Evolutionary conservation across 2,113 vertebrate species (phyloP), one percentile per base, ranked within the genome.

Genomic region (Barnardius zonarius): DNA sequence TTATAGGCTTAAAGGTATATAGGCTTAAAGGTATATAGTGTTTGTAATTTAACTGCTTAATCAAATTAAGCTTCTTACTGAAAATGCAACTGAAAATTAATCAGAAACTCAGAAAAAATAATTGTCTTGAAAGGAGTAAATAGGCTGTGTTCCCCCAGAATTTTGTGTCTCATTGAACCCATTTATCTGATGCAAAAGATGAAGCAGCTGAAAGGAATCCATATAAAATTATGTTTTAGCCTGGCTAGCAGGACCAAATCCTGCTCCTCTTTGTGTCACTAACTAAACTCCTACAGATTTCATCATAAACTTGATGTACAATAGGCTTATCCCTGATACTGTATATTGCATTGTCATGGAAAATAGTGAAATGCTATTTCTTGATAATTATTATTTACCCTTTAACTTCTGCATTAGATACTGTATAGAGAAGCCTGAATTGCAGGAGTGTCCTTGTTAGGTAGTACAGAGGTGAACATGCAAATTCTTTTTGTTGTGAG

Each of bases 381-480:
- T 64, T 59, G 27, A 19, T 81, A 39, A 61, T 75, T 69, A 11
- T 81, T 81, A 95, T 81, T 93, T 88, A 81, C 37, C 14, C 72
- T 83, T 76, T 80, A 55, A 85, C 41, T 73, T 70, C 39, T 61
- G 37, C 39, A 27, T 17, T 64, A 57, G 55, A 24, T 51, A 78
- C 73, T 55, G 35, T 35, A 41, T 52, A 43, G 33, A 44, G 46
- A 44, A 78, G 74, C 80, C 74, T 69, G 51, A 92, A 73, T 84
- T 83, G 23, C 81, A 64, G 78, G 80, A 73, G 37, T 87, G 30
- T 83, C 89, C 62, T 89, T 78, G 33, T 96, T 85, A 64, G 70
- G 67, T 81, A 90, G 69, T 44, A 24, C 49, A 76, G 77, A 77
- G 83, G 63, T 86, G 91, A 97, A 78, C 55, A 87, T 93, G 64